Evolutionary conservation across 2,113 vertebrate species (phyloP), one percentile per base, ranked within the genome.

Genomic region (Phrynosoma blainvillii): DNA sequence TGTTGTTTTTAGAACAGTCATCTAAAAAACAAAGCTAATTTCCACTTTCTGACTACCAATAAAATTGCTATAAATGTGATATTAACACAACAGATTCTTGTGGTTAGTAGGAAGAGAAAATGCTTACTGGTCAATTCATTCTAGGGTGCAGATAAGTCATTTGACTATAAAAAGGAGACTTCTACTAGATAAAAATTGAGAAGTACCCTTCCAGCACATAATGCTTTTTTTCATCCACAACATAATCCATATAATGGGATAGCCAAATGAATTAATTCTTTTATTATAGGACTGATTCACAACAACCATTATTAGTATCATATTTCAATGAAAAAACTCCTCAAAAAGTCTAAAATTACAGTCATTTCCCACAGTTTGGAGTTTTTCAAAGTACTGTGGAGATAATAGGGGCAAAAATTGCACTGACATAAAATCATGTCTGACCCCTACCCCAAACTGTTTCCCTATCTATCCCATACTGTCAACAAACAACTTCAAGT

Each of bases 111-210:
- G 18, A 83, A 70, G 12, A 79, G 9, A 14, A 86, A 70, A 10
- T 54, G 12, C 18, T 32, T 32, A 11, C 1, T 11, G 2, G 71
- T 36, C 68, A 77, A 52, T 79, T 42, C 23, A 62, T 47, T 59
- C 47, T 0, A n/a, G 18, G 1, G 1, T 82, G 88, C 71, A 74
- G 2, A 85, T 42, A 65, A 40, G 8, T 52, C 27, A 59, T 70
- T 42, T 56, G 1, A 78, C 79, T 84, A 36, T 32, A 0, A 3
- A 47, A 23, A 32, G 42, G 20, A 52, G 18, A 23, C 4, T 25
- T 40, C 0, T 47, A 27, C 79, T 82, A 80, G 14, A 21, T 91
- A 78, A 79, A 40, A 79, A 85, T 91, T 89, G 23, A 0, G 40
- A 89, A n/a, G 1, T 84, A 82, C 42, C 23, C 42, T 7, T 54